A percentile compares a stretch with the other conserved stretches of the same genome.
Conservation (phyloP, 2,888 invertebrate species). For the Eremobia ochroleuca region DNA sequence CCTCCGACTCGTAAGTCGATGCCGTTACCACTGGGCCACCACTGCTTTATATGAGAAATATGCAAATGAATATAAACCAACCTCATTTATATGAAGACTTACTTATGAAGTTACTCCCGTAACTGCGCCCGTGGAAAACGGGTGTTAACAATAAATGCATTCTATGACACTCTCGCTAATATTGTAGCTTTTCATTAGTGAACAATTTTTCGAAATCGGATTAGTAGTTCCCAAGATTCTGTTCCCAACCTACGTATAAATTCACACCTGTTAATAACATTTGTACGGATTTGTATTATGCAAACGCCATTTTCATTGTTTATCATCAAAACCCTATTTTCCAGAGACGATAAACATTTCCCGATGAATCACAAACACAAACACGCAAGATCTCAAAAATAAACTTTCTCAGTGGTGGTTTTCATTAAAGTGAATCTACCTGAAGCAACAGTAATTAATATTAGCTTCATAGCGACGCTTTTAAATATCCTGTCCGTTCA, state of each 20-base stretch:
- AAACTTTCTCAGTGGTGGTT: not conserved
- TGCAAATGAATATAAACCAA: too few species aligned
- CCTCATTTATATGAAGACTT: too few species aligned
- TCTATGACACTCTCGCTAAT: not conserved
- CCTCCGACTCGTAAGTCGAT: too few species aligned
- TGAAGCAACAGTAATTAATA: constrained; percentile 49
- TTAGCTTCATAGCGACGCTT: constrained; percentile 24
- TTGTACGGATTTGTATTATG: not conserved
- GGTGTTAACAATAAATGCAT: not conserved
- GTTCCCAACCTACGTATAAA: not conserved
- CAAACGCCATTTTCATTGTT: not conserved
- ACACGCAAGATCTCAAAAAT: not conserved
- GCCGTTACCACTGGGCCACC: too few species aligned
- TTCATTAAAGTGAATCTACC: constrained; percentile 22
- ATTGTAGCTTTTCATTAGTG: not conserved
- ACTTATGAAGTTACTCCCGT: too few species aligned
- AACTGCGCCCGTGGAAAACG: too few species aligned
- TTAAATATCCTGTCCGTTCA: constrained; percentile 36
- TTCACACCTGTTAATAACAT: not conserved
- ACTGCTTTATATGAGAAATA: too few species aligned
- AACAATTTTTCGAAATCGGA: not conserved
- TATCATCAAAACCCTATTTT: not conserved
- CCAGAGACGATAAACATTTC: not conserved
- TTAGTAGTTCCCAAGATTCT: not conserved
- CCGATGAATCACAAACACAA: constrained; percentile 3